Conservation (phyloP, 1,140 invertebrate genomes). For the Idris sp. region DNA sequence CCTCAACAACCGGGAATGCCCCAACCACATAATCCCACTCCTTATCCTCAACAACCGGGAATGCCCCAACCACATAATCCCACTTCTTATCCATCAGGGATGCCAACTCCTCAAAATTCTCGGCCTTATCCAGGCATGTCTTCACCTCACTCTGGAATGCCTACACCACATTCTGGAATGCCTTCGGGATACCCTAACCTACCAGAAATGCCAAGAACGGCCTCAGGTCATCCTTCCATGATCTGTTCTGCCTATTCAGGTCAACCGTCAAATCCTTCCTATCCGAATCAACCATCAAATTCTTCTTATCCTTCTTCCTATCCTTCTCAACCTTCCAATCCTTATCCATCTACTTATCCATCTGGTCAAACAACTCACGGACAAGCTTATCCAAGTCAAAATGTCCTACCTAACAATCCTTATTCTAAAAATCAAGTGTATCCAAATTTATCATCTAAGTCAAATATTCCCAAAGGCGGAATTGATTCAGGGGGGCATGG, state of each 20-base stretch:
- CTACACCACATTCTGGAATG: no score
- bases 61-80: no score
- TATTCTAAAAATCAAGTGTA: slow-evolving; percentile 4
- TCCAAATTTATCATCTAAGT: slow-evolving; percentile 18
- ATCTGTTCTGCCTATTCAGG: no score
- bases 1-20: slow-evolving; percentile 3
- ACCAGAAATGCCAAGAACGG: no score
- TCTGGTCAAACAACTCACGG: neutral
- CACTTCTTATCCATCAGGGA: neutral
- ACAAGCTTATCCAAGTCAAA: neutral
- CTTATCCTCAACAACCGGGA: slow-evolving; percentile 62
- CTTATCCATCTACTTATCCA: slow-evolving; percentile 1
- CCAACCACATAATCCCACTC: no score
- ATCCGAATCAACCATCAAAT: no score
- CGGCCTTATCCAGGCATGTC: no score
- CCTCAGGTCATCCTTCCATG: no score
- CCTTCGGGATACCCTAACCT: no score
- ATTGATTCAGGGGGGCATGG: slow-evolving; percentile 71
- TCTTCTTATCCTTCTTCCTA: slow-evolving; percentile 4
- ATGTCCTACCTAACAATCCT: neutral
- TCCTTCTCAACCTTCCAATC: neutral
- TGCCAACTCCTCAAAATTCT: slow-evolving; percentile 2
- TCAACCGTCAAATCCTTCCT: no score
- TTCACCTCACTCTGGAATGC: no score
- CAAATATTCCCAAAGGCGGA: slow-evolving; percentile 61